Evolutionary conservation across 2,797 vertebrate species (phyloP).

Genomic region (Arnoldichthys spilopterus): DNA sequence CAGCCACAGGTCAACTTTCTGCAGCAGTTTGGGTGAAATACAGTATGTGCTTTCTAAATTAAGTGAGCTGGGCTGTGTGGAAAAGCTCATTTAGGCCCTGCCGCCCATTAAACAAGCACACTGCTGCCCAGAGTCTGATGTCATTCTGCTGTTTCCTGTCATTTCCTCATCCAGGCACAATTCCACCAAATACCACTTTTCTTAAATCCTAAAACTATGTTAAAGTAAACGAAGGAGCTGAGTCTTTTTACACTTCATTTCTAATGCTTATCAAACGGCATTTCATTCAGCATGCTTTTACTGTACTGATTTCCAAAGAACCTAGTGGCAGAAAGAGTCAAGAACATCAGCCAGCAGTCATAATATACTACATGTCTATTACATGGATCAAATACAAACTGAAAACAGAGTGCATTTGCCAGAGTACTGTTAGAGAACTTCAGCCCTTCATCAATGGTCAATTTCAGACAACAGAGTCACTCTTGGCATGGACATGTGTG

Average conservation of each 20-base stretch:
- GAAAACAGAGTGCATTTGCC: neutral
- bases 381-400: neutral
- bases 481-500: neutral
- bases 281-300: constrained; percentile 66
- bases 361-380: neutral
- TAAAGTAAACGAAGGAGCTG: constrained; percentile 66
- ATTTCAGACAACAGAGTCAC: neutral
- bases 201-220: constrained; percentile 56
- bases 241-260: constrained; percentile 75
- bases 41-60: constrained; percentile 67
- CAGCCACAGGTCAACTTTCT: constrained; percentile 65
- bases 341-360: neutral
- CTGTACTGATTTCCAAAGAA: constrained; percentile 56
- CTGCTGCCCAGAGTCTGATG: constrained; percentile 69
- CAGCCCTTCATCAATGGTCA: neutral
- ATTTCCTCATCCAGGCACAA: constrained; percentile 66
- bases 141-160: constrained; percentile 73
- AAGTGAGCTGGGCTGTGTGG: constrained; percentile 61
- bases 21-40: constrained; percentile 52
- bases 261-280: constrained; percentile 67
- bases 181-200: constrained; percentile 63
- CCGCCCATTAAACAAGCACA: constrained; percentile 67
- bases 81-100: constrained; percentile 69
- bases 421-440: neutral
- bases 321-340: neutral